Conservation (phyloP, 2,113 vertebrate genomes). For the Leptobrachium ailaonicum region DNA sequence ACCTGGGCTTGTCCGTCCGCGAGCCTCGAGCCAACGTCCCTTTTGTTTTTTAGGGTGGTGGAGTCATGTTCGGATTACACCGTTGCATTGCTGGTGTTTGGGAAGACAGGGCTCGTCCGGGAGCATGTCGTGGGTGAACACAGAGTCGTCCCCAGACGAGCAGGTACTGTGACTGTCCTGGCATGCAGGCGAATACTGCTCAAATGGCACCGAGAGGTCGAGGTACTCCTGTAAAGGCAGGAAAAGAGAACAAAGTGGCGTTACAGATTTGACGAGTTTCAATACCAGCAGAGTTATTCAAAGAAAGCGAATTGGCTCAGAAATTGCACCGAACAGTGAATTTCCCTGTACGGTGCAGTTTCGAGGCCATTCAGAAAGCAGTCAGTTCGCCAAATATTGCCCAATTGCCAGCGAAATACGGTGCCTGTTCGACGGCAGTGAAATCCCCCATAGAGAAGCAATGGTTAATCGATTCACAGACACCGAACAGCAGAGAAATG, state of each 20-base stretch:
- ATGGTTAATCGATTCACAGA: too few species aligned
- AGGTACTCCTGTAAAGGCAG: slow-evolving; percentile 77
- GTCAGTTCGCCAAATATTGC: too few species aligned
- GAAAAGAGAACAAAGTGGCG: not conserved
- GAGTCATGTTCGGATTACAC: slow-evolving; percentile 77
- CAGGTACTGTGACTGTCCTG: slow-evolving; percentile 94
- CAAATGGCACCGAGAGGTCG: slow-evolving; percentile 92
- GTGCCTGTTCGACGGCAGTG: too few species aligned
- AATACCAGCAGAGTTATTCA: too few species aligned
- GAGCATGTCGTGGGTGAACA: slow-evolving; percentile 91
- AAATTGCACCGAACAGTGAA: too few species aligned
- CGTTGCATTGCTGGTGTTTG: slow-evolving; percentile 72
- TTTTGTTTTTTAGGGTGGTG: fast-evolving
- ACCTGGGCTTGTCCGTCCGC: slow-evolving; percentile 29
- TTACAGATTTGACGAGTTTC: too few species aligned
- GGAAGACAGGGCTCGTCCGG: slow-evolving; percentile 85
- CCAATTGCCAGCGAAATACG: too few species aligned
- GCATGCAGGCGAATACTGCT: slow-evolving; percentile 92
- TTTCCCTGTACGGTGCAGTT: too few species aligned
- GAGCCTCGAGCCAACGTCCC: slow-evolving; percentile 29
- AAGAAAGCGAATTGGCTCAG: too few species aligned
- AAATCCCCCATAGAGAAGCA: too few species aligned
- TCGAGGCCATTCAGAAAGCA: too few species aligned
- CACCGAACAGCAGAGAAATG: too few species aligned
- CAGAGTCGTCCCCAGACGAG: slow-evolving; percentile 92